These are phyloP conservation scores for Flexamia atlantica DNA, from an alignment of 2,888 invertebrate genomes.

Conservation along the genomic window DNA sequence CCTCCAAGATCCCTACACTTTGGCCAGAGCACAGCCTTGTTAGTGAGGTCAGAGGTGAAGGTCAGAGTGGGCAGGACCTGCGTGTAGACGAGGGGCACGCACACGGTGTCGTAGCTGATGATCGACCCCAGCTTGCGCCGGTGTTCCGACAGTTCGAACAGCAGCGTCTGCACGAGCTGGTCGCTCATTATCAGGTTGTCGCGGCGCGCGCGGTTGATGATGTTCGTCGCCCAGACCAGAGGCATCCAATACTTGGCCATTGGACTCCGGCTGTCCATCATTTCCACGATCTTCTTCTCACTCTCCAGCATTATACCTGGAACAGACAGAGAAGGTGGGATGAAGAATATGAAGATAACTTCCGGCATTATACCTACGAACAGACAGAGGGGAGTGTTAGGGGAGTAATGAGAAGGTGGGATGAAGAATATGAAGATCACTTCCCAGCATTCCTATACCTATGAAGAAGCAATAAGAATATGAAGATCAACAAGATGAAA, in stretches of 20 bases:
- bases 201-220: slow-evolving; percentile 91
- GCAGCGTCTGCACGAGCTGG: slow-evolving; percentile 94
- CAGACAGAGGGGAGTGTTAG: too few relatives aligned
- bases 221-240: slow-evolving; percentile 94
- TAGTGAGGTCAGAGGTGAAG: slow-evolving; percentile 44
- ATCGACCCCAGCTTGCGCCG: slow-evolving; percentile 89
- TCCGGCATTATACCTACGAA: too few relatives aligned
- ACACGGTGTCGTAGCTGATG: slow-evolving; percentile 94
- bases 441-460: too few relatives aligned
- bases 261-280: slow-evolving; percentile 91
- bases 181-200: slow-evolving; percentile 92
- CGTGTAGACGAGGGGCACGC: slow-evolving; percentile 94
- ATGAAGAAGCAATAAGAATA: too few relatives aligned
- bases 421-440: too few relatives aligned
- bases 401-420: too few relatives aligned
- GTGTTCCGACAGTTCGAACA: slow-evolving; percentile 94
- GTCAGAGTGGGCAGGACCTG: slow-evolving; percentile 80
- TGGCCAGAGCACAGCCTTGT: slow-evolving; percentile 6
- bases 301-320: slow-evolving; percentile 93
- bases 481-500: too few relatives aligned
- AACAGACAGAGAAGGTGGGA: not conserved
- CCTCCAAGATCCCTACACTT: too few relatives aligned
- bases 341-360: too few relatives aligned
- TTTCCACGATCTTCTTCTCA: slow-evolving; percentile 94
- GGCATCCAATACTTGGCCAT: slow-evolving; percentile 98